Base-by-base conservation (phyloP, 2,113 vertebrate species). In the Passer montanus region DNA sequence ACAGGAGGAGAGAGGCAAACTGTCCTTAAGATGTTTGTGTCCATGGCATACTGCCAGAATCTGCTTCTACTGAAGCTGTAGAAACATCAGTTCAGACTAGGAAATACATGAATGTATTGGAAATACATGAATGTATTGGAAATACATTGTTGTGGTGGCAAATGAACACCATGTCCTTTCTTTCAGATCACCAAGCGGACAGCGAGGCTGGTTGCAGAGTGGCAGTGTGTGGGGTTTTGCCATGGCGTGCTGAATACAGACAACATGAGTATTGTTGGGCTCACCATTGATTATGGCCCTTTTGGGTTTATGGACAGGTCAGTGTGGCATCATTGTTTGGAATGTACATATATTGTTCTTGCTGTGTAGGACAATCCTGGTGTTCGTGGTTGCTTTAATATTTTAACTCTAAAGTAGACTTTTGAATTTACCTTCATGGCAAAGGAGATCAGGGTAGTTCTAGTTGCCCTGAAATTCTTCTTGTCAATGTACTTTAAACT, bases 251-350 rank as follows among this genome's bases (percentile, higher is more conserved):
- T 99, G 85, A 99, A 99, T 92, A 99, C 99, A 0, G 99, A 99
- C 93, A 99, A 99, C 89, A 99, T 99, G 99, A 99, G 99, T 90
- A 98, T 99, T 19, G 90, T 99, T 92, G 99, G 99, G 50, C 97
- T 99, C 6, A 99, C 99, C 20, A 97, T 99, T 49, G 99, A 99
- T 97, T 99, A 99, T 0, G 99, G 99, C 86, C 99, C 99, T 39
- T 99, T 98, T 20, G 99, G 99, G 46, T 99, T 99, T 82, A 98
- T 99, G 98, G 99, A 99, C 98, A 99, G 99, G 99, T 99, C 69
- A 92, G 97, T 89, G 72, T 72, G 64, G 21, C 23, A 9, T 15
- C 33, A 1, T 8, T 70, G 10, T 4, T 69, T 67, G 47, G 47
- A 70, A 44, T 5, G n/a, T 44, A n/a, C 0, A 0, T 31, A 1